Conservation (phyloP, 2,797 vertebrate genomes). For the Siniperca scherzeri region DNA sequence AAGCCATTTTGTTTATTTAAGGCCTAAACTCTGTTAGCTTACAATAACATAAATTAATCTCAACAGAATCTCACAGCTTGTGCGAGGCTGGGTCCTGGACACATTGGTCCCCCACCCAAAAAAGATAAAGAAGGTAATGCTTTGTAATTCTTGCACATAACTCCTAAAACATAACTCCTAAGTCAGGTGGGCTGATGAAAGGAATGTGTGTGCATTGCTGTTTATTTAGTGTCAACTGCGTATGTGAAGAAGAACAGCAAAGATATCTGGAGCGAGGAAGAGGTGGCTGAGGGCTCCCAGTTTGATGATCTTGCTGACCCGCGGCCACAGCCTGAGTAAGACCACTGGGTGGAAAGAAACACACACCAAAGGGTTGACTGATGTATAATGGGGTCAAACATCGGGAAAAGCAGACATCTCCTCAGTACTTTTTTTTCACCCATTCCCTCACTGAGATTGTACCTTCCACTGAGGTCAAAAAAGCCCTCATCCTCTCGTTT, state of each 20-base stretch:
- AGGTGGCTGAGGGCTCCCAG: conserved; percentile 81
- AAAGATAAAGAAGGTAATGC: conserved; percentile 58
- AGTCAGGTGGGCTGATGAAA: not conserved
- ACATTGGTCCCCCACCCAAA: conserved; percentile 71
- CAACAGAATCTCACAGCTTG: conserved; percentile 53
- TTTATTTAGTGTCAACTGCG: conserved; percentile 47
- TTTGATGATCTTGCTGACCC: conserved; percentile 81
- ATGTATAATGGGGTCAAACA: not conserved
- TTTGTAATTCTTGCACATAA: not conserved
- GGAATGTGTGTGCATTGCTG: not conserved
- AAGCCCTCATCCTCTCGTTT: not conserved
- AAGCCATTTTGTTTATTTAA: not conserved
- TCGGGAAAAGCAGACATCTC: not conserved
- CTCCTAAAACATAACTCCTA: not conserved
- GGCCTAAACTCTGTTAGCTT: not conserved
- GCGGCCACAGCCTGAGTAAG: conserved; percentile 85
- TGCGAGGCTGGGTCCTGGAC: conserved; percentile 73
- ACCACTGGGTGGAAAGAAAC: not conserved
- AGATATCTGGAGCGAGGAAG: conserved; percentile 84
- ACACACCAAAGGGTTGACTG: not conserved
- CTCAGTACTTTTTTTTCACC: not conserved
- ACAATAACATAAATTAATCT: not conserved
- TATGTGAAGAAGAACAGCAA: conserved; percentile 69
- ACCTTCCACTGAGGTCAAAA: not conserved
- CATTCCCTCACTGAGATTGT: not conserved